Evolutionary conservation across 2,113 vertebrate genomes (phyloP).

Genomic region (Mionectes macconnelli): DNA sequence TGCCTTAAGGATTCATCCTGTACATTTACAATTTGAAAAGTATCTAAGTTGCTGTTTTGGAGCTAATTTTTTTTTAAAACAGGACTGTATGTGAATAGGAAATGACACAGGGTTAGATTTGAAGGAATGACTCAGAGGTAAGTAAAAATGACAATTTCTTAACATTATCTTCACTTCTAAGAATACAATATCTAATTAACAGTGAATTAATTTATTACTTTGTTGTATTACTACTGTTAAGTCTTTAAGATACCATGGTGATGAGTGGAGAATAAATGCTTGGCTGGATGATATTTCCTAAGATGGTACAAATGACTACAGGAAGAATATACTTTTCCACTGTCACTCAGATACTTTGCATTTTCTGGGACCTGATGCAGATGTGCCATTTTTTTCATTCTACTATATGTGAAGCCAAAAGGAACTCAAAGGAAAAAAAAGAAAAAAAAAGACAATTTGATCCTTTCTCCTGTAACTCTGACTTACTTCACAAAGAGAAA

Average conservation of each 20-base stretch:
- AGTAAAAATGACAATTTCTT: background rate
- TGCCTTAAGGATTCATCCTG: constrained; percentile 28
- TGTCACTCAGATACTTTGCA: background rate
- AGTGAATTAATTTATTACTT: background rate
- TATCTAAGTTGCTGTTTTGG: background rate
- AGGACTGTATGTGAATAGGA: background rate
- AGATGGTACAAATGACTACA: background rate
- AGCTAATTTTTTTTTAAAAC: background rate
- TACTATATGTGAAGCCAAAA: background rate
- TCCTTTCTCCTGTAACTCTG: background rate
- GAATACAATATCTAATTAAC: background rate
- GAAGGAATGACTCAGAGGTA: background rate
- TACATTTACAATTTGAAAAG: background rate
- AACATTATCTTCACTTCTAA: background rate
- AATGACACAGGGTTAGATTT: background rate
- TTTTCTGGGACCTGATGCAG: background rate
- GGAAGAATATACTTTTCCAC: background rate
- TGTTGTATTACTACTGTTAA: background rate
- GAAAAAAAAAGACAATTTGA: background rate
- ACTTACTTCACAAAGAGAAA: background rate
- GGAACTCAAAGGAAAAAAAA: background rate
- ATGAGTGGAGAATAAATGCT: background rate
- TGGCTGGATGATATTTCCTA: background rate
- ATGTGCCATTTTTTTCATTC: background rate
- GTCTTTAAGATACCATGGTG: background rate